Evolutionary conservation across 1,140 invertebrate genomes (phyloP), one percentile per base, ranked within the genome.

Genomic region (Antheraea mylitta): DNA sequence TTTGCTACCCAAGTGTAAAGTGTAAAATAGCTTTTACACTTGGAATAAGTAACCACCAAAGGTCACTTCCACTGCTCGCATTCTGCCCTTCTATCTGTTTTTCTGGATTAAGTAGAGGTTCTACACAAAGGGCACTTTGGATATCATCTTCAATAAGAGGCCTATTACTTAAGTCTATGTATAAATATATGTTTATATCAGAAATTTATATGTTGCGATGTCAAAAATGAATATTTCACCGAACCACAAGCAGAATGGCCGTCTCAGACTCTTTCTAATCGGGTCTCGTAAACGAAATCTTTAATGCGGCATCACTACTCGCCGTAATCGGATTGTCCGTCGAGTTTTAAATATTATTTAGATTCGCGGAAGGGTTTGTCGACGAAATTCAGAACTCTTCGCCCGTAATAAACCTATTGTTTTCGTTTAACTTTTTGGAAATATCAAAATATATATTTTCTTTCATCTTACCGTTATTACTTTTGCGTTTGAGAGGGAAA

Each of bases 261-360:
- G 42, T 30, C 48, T 58, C 65, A 16, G 45, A 53, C 1, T n/a
- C 45, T 16, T 13, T 53, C 11, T 53, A 53, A 53, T 53, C 10
- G 45, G 45, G 5, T n/a, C 1, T 53, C 11, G 13, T 53, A 53
- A 53, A 13, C 16, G 45, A 1, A 53, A 53, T 53, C 45, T 53
- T 53, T 9, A 53, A 53, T 13, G 16, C 11, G 11, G 45, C 45
- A 16, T 53, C 45, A 53, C 45, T 53, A 16, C 11, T 13, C 45
- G 45, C 11, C 10, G 4, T 61, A 61, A 61, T 61, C 60, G 48
- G 65, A 58, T 53, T 36, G 48, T 18, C 19, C 16, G 36, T 61
- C 38, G 70, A 72, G 60, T 73, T 77, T 79, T 75, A 75, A 81
- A 76, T 78, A 77, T 30, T 77, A 77, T 77, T 76, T 74, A 70